Evolutionary conservation across 1,140 invertebrate species (phyloP), one percentile per base, ranked within the genome.

Genomic region (Episyrphus balteatus): DNA sequence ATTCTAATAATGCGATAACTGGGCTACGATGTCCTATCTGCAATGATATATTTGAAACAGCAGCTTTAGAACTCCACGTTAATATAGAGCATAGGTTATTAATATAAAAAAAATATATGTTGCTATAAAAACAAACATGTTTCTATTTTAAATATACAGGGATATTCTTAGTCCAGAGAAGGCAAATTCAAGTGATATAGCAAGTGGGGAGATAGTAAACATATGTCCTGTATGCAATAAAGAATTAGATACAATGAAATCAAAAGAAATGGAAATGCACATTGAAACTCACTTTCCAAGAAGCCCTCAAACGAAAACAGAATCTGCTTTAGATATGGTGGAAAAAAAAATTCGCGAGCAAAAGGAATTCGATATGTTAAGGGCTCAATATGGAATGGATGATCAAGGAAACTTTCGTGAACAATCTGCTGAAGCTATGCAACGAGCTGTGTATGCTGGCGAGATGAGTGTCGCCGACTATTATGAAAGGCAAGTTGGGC

Each of bases 351-450:
- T 81, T 47, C 70, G 82, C 34, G 86, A 91, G 61, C 81, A 88
- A 56, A 75, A 82, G 47, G 86, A 90, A 64, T 90, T 89, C 67
- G 83, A 87, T 57, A 69, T 86, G 66, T 61, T 90, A 12, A 75
- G 84, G 56, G 86, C 85, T 11, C 84, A 88, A 60, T 90, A 90
- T 68, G 88, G 89, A 1, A 91, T 92, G 88, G 86, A 89, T 56
- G 85, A 88, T 69, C 83, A 86, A 55, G 81, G 80, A 30, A 85
- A 83, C 55, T 88, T 86, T 70, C 77, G 80, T 33, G 83, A 86
- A 55, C 86, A 91, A 53, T 87, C 84, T 45, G 79, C 87, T 1
- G 82, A 80, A 19, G 86, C 86, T 63, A 80, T 93, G 75, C 83
- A 88, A 61, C 72, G 82, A 39, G 88, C 88, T 44, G 88, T 92